phyloP scores from a whole-genome alignment of 2,888 invertebrate genomes.

The Toxonevra muliebris region DNA sequence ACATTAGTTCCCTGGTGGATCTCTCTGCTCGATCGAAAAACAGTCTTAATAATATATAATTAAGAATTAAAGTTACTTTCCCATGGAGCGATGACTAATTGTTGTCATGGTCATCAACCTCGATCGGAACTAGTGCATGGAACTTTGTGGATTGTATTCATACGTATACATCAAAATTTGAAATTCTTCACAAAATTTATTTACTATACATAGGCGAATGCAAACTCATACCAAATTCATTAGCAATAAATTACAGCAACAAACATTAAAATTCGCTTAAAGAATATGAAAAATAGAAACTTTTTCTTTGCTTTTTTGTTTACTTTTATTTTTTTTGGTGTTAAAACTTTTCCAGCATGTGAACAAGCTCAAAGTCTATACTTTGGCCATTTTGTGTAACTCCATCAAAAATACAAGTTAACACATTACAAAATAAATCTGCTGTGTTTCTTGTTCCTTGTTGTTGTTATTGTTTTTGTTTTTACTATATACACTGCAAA shows the following conservation, averaged over 20 bases:
- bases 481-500: constrained; percentile 4
- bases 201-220: neutral
- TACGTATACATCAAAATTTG: too few species aligned
- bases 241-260: constrained; percentile 34
- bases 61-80: neutral
- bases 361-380: constrained; percentile 41
- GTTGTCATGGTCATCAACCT: too few species aligned
- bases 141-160: too few species aligned
- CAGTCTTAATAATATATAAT: neutral
- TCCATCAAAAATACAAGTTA: constrained; percentile 62
- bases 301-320: constrained; percentile 6
- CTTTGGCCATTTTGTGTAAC: constrained; percentile 46
- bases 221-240: constrained; percentile 52
- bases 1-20: too few species aligned
- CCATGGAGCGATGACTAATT: too few species aligned
- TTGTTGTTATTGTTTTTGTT: neutral
- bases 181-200: too few species aligned
- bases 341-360: constrained; percentile 35
- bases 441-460: constrained; percentile 35
- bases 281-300: constrained; percentile 48
- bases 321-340: neutral
- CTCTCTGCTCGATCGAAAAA: too few species aligned
- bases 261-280: constrained; percentile 27
- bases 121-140: too few species aligned
- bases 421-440: constrained; percentile 60